Conservation (phyloP, 2,113 vertebrate genomes). For the Pterocles burchelli region DNA sequence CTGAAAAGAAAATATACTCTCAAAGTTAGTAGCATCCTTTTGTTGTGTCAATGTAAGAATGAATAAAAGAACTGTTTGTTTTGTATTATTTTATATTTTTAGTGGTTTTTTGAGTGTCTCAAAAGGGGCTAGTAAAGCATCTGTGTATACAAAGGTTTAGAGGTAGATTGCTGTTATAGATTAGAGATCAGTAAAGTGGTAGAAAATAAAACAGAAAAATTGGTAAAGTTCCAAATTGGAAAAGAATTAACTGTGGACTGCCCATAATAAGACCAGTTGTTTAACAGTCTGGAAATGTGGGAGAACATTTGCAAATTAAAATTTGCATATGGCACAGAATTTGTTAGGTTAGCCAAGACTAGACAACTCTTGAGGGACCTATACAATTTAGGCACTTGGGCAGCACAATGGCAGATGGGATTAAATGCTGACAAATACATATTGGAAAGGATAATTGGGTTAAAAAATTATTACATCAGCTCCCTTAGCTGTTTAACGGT, state of each 20-base stretch:
- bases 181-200: not conserved
- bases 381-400: constrained; percentile 50
- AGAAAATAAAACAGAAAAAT: not conserved
- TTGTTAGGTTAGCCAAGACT: constrained; percentile 38
- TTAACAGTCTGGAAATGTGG: constrained; percentile 42
- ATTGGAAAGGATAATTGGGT: constrained; percentile 64
- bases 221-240: not conserved
- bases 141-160: not conserved
- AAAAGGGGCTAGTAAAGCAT: not conserved
- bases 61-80: not conserved
- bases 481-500: constrained; percentile 34
- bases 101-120: not conserved
- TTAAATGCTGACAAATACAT: constrained; percentile 64
- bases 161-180: not conserved
- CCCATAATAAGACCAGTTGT: constrained; percentile 31
- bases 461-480: constrained; percentile 68
- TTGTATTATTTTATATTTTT: not conserved
- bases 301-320: constrained; percentile 35
- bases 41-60: not conserved
- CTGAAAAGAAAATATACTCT: not conserved
- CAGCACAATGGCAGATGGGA: constrained; percentile 62
- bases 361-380: constrained; percentile 35
- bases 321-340: constrained; percentile 59
- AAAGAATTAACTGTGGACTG: not conserved
- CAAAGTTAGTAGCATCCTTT: not conserved